A percentile compares a stretch with the other conserved stretches of the same genome.
phyloP scores from a whole-genome alignment of 2,797 vertebrate genomes.

The Thamnophis elegans region DNA sequence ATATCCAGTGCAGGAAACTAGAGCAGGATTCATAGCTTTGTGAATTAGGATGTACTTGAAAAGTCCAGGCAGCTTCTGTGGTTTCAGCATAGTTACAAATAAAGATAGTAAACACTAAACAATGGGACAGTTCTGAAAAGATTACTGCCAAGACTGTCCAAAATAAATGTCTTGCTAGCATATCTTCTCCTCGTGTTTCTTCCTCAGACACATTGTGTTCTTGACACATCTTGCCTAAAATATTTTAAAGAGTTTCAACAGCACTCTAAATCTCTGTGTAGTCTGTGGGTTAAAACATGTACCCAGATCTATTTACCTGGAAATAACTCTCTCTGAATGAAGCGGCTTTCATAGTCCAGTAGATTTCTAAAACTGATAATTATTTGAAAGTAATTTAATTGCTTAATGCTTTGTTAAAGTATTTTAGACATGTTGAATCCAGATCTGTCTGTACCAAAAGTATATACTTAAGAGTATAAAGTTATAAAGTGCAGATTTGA shows the following conservation, averaged over 20 bases:
- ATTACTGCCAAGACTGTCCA: neutral
- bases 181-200: neutral
- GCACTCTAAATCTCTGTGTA: neutral
- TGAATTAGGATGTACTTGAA: neutral
- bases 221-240: neutral
- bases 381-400: neutral
- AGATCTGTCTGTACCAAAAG: neutral
- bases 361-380: neutral
- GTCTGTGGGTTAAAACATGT: conserved; percentile 9
- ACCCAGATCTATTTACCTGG: neutral
- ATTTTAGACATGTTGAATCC: neutral
- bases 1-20: neutral
- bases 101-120: neutral
- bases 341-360: neutral
- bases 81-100: neutral
- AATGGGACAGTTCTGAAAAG: neutral
- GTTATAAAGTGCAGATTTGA: neutral
- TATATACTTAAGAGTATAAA: neutral
- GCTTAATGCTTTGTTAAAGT: neutral
- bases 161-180: neutral
- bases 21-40: neutral
- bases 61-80: neutral
- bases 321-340: neutral
- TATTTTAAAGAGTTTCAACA: neutral
- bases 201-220: neutral